Evolutionary conservation across 2,888 invertebrate genomes (phyloP).

Genomic region (Acleris holmiana): DNA sequence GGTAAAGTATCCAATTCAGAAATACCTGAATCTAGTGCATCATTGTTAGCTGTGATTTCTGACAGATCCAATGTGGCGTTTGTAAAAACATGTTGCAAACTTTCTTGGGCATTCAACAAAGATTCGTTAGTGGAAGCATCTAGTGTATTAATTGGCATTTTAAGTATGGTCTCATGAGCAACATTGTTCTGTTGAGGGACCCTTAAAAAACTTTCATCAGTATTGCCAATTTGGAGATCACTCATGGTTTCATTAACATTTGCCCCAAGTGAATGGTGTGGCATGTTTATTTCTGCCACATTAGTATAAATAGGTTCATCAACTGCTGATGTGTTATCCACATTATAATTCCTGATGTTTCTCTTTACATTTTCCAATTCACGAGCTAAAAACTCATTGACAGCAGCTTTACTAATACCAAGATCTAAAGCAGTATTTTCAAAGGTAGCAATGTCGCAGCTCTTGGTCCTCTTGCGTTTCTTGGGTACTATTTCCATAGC

Average conservation of each 20-base stretch:
- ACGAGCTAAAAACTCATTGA: conserved; percentile 67
- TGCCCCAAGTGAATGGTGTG: background rate
- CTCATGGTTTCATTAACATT: conserved; percentile 19
- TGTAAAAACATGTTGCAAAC: conserved; percentile 13
- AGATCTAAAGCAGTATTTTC: conserved; percentile 76
- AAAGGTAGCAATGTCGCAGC: conserved; percentile 68
- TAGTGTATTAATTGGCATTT: background rate
- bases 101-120: conserved; percentile 22
- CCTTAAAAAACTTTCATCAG: conserved; percentile 13
- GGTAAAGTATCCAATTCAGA: conserved; percentile 60
- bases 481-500: conserved; percentile 79
- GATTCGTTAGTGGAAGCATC: conserved; percentile 17
- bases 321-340: conserved; percentile 21
- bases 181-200: background rate
- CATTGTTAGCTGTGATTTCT: conserved; percentile 41
- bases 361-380: conserved; percentile 76
- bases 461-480: conserved; percentile 69
- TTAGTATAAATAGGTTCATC: conserved; percentile 67
- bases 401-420: conserved; percentile 64
- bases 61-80: conserved; percentile 26
- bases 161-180: background rate
- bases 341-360: conserved; percentile 44
- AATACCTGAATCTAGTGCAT: conserved; percentile 61
- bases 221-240: conserved; percentile 9
- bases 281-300: conserved; percentile 44